Base-by-base conservation (phyloP, 2,113 vertebrate species). In the Mesocricetus auratus region DNA sequence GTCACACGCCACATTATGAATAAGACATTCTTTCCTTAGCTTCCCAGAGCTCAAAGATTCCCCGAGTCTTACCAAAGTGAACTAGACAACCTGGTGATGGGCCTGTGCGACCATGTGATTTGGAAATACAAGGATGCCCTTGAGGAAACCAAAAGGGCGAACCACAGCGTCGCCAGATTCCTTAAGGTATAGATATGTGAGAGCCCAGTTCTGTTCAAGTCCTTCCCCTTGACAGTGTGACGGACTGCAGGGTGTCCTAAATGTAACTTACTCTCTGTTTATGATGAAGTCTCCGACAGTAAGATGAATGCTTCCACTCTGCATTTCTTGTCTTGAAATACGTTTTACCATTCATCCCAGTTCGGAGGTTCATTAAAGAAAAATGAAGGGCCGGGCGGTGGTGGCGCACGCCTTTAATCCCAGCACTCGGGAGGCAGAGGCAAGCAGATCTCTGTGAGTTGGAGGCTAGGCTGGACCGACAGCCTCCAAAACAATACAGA, bases 111-210 rank as follows among this genome's bases (percentile, higher is more conserved):
- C 92, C 99, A 99, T 24, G 99, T 99, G 97, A 98, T 98, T 98
- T 99, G 99, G 99, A 99, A 99, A 96, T 98, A 99, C 98, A 99
- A 97, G 97, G 99, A 99, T 0, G 93, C 99, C 91, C 86, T 98
- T 56, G 99, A 99, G 91, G 99, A 99, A 98, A 99, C 99, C 0
- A 99, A 98, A 93, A 99, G 98, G 78, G 99, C 99, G 87, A 99
- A 99, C 97, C 98, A 99, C 87, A 99, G 99, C 0, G 98, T 99
- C 77, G 99, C 99, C 42, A 98, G 98, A 88, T 99, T 99, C 98
- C 99, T 99, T 81, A 99, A 99, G 99, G 99, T 99, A 97, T 71
- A 95, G 19, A 60, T 50, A 22, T 29, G 15, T 3, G 17, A 68
- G 47, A 1, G 58, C 33, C 13, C 19, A 21, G 1, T 74, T 93